Conservation (phyloP, 1,140 invertebrate genomes). For the Aphelenchoides fujianensis region DNA sequence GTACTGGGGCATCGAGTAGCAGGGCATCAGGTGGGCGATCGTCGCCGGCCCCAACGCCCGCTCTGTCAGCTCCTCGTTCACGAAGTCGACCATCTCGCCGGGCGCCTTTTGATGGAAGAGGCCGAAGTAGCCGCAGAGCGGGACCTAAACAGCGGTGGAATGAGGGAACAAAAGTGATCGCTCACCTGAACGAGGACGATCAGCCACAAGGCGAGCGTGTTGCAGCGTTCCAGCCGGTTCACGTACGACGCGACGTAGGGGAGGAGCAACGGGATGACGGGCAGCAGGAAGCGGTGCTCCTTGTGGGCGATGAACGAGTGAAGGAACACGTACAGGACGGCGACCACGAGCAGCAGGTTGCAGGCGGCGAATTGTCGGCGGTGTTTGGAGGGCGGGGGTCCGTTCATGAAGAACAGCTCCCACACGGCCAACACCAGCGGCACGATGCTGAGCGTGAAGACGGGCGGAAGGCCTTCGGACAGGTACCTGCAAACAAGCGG, state of each 20-base stretch:
- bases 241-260: slow-evolving; percentile 67
- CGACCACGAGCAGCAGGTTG: slow-evolving; percentile 20
- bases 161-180: background rate
- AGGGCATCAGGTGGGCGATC: slow-evolving; percentile 27
- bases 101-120: slow-evolving; percentile 78
- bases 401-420: background rate
- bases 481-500: too few species aligned
- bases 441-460: slow-evolving; percentile 68
- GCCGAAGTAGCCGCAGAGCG: slow-evolving; percentile 70
- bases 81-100: slow-evolving; percentile 62
- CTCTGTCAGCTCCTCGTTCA: background rate
- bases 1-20: slow-evolving; percentile 44
- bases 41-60: background rate
- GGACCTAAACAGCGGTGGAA: background rate
- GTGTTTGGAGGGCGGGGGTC: slow-evolving; percentile 24
- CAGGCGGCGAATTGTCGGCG: background rate
- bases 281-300: slow-evolving; percentile 84
- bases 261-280: slow-evolving; percentile 75
- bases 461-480: slow-evolving; percentile 69
- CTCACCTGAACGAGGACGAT: background rate
- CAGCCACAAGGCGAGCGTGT: background rate
- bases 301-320: slow-evolving; percentile 80
- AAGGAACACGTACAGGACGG: slow-evolving; percentile 56
- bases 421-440: background rate
- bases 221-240: background rate